Conservation (phyloP, 53 echinoderm and acorn worm species). For the Stichopus horrens region DNA sequence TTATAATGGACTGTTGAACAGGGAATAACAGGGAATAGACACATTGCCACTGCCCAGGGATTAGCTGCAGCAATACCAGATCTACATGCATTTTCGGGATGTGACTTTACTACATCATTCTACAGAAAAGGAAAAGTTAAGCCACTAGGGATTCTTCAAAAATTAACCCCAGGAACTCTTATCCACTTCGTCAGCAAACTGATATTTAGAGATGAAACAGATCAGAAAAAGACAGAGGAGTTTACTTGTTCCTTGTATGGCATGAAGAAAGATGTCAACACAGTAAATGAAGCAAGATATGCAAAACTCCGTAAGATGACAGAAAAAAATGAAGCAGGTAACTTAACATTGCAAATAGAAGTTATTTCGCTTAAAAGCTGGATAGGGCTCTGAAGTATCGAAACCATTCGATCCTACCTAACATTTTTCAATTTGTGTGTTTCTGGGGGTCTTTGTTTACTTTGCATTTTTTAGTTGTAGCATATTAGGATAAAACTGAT, state of each 20-base stretch:
- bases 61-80: conserved; percentile 61
- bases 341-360: background rate
- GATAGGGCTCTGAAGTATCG: background rate
- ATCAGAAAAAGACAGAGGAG: conserved; percentile 53
- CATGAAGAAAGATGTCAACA: conserved; percentile 39
- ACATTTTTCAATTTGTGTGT: too few relatives aligned
- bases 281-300: conserved; percentile 62
- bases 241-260: conserved; percentile 66
- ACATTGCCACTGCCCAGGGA: conserved; percentile 53
- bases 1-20: conserved; percentile 68
- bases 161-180: conserved; percentile 34
- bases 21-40: conserved; percentile 56
- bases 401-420: too few relatives aligned
- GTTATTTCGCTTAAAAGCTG: background rate
- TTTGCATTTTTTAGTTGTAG: background rate
- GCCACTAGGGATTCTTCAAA: conserved; percentile 56
- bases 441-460: background rate
- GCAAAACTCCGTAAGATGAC: conserved; percentile 49
- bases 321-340: conserved; percentile 62
- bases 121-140: conserved; percentile 66
- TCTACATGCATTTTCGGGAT: conserved; percentile 64
- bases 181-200: conserved; percentile 33
- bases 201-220: conserved; percentile 39
- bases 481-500: background rate
- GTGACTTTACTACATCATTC: conserved; percentile 68